Conservation (phyloP, 2,113 vertebrate genomes). For the Xiphophorus hellerii region DNA sequence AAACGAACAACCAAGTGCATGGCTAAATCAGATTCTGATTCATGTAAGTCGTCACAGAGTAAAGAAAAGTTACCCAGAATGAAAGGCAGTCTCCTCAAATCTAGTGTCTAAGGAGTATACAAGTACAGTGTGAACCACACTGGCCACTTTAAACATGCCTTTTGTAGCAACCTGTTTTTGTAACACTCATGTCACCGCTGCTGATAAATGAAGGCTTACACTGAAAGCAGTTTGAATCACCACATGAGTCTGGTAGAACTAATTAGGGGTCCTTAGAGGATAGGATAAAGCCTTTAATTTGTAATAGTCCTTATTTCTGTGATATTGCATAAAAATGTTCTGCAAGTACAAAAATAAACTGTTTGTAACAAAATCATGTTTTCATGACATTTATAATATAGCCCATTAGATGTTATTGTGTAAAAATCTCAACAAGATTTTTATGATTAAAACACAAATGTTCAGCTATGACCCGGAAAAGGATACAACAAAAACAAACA, state of each 20-base stretch:
- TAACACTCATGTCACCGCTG: conserved; percentile 53
- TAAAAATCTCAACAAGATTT: conserved; percentile 65
- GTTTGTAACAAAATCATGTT: conserved; percentile 76
- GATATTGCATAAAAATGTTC: conserved; percentile 71
- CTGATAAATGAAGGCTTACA: conserved; percentile 47
- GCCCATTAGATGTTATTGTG: conserved; percentile 50
- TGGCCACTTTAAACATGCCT: conserved; percentile 34
- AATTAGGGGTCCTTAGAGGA: conserved; percentile 58
- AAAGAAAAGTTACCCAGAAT: conserved; percentile 30
- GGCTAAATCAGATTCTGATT: conserved; percentile 26
- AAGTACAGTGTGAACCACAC: conserved; percentile 26
- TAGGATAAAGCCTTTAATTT: conserved; percentile 68
- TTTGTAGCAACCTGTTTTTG: conserved; percentile 33
- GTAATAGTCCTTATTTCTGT: conserved; percentile 55
- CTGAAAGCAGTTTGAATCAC: conserved; percentile 65
- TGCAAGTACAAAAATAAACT: conserved; percentile 79
- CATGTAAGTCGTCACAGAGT: conserved; percentile 15
- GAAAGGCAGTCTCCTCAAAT: conserved; percentile 61
- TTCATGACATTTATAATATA: conserved; percentile 67
- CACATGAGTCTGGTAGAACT: conserved; percentile 46
- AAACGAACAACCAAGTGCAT: conserved; percentile 21
- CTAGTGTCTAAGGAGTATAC: conserved; percentile 33
- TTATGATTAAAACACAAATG: conserved; percentile 49
- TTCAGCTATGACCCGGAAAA: conserved; percentile 35
- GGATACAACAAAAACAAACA: conserved; percentile 25